Base-by-base conservation (phyloP, 2,113 vertebrate genomes). In the Peromyscus maniculatus region DNA sequence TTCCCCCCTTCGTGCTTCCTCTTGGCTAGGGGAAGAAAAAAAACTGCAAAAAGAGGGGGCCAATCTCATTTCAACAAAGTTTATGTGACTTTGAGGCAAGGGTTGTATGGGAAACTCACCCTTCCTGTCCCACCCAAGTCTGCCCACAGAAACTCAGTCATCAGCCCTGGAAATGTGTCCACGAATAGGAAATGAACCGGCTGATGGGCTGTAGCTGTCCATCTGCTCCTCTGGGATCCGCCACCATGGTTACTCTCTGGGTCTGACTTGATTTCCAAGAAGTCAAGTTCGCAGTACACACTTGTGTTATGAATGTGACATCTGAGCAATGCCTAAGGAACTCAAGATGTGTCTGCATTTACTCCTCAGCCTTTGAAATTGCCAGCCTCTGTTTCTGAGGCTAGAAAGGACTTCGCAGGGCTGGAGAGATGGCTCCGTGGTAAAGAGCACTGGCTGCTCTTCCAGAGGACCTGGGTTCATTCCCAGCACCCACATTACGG, bases 121-220 rank as follows among this genome's bases (percentile, higher is more conserved):
- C 2, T 72, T 91, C 89, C 74, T 59, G 52, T 83, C 66, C 33
- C 49, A 22, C 12, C 31, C 12, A 71, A 78, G 28, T 62, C 12
- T 75, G 57, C 72, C 77, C 72, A 62, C 21, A 67, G 95, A 97
- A 86, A 83, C 57, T 86, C 26, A 74, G 22, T 28, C 88, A 77
- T 49, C 36, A 7, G 6, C 28, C 89, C 59, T 89, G 22, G 46
- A 87, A 82, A 59, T 77, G 28, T 69, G 33, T 79, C 57, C 67
- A 62, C 46, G 69, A 89, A 87, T 1, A 93, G 46, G 46, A 88
- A 95, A 71, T 13, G 39, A 0, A 78, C 1, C 28, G 13, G 21
- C 3, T n/a, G 77, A 84, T 43, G 13, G 39, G 91, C 39, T 67
- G 24, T 22, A 26, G 87, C 36, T 77, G n/a, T 83, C 77, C 87